These are phyloP conservation scores for Protophormia terraenovae DNA, from an alignment of 2,888 invertebrate genomes.

Conservation along the genomic window DNA sequence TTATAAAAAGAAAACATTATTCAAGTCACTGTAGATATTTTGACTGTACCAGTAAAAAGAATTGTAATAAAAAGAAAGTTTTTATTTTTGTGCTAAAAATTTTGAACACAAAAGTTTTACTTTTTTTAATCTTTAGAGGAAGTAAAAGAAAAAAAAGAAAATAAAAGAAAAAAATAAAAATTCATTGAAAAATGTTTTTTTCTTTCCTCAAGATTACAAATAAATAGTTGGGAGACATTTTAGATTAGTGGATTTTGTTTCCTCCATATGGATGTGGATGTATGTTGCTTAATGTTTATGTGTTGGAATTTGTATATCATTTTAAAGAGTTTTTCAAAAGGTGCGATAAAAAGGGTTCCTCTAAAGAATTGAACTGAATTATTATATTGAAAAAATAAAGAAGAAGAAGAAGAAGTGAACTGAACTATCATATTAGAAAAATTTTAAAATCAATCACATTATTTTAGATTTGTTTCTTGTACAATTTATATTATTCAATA, in stretches of 20 bases:
- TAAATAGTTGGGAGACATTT: not conserved
- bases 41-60: conserved; percentile 1
- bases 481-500: no score
- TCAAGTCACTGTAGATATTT: not conserved
- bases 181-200: not conserved
- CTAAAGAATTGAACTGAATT: no score
- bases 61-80: conserved; percentile 19
- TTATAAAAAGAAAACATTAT: not conserved
- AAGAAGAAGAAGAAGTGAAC: no score
- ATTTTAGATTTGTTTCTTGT: no score
- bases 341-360: no score
- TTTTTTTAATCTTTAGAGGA: not conserved
- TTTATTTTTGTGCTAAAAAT: conserved; percentile 16
- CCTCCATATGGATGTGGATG: not conserved
- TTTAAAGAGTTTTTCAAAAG: not conserved
- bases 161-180: not conserved
- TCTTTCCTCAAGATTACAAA: not conserved
- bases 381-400: no score
- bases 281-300: no score
- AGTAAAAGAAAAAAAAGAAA: not conserved
- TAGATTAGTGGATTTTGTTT: not conserved
- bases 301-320: not conserved
- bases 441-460: no score
- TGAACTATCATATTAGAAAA: no score
- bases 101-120: conserved; percentile 25